Percentiles rank a stretch among this genome's conserved stretches.
These are phyloP conservation scores for Anagrus nilaparvatae DNA, from an alignment of 1,140 invertebrate genomes.

Conservation along the genomic window DNA sequence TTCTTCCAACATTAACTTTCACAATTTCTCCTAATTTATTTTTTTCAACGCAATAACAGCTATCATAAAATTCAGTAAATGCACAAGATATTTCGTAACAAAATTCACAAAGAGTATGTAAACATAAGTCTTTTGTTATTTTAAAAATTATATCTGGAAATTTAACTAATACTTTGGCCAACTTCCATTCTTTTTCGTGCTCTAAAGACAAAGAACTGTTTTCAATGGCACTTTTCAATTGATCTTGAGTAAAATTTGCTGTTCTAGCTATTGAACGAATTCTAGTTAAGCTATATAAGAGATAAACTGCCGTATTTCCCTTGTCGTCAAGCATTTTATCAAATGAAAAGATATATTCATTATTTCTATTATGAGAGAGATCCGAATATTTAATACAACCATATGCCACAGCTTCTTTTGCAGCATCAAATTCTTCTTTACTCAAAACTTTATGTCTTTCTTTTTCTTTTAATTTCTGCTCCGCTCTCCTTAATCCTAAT, in stretches of 20 bases:
- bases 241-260: constrained; percentile 52
- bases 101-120: constrained; percentile 91
- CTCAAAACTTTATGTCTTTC: constrained; percentile 80
- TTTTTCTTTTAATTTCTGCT: constrained; percentile 85
- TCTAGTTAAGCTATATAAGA: constrained; percentile 90
- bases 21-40: constrained; percentile 66
- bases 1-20: constrained; percentile 75
- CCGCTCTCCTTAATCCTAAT: constrained; percentile 64
- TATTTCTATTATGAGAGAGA: constrained; percentile 82
- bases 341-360: constrained; percentile 98
- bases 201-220: constrained; percentile 57
- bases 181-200: constrained; percentile 91
- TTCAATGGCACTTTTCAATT: constrained; percentile 46
- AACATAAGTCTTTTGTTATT: constrained; percentile 72
- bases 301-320: constrained; percentile 97
- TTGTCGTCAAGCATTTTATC: constrained; percentile 98
- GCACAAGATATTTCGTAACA: constrained; percentile 87
- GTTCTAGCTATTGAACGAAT: constrained; percentile 86
- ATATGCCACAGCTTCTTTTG: constrained; percentile 88
- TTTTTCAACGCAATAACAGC: constrained; percentile 96
- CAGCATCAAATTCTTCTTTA: constrained; percentile 69
- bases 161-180: constrained; percentile 76
- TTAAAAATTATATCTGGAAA: constrained; percentile 83
- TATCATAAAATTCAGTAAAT: constrained; percentile 97
- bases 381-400: constrained; percentile 99